These are phyloP conservation scores for Takifugu ocellatus DNA, from an alignment of 2,797 vertebrate genomes.

Conservation along the genomic window DNA sequence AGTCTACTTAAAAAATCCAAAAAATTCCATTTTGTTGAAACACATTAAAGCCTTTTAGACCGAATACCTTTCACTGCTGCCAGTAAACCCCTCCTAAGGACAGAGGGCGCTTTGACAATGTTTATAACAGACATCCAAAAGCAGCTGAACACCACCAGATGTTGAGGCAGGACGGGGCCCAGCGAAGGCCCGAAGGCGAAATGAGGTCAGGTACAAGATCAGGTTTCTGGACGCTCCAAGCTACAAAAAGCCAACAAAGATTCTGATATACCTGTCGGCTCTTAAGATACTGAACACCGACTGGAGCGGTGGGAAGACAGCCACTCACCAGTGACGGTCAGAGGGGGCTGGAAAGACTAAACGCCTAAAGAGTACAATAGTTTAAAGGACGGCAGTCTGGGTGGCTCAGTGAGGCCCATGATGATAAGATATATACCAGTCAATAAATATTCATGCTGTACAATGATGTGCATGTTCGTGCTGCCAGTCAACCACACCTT, in stretches of 20 bases:
- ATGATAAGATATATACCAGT: conserved; percentile 21
- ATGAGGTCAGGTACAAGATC: conserved; percentile 80
- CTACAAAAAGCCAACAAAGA: conserved; percentile 73
- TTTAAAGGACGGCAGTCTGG: conserved; percentile 52
- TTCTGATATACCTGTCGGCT: conserved; percentile 75
- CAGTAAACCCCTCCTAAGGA: conserved; percentile 49
- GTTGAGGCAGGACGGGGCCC: conserved; percentile 60
- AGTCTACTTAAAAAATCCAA: conserved; percentile 7
- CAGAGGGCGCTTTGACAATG: conserved; percentile 55
- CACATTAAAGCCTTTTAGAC: conserved; percentile 45
- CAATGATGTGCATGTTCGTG: conserved; percentile 21
- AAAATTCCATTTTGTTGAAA: conserved; percentile 27
- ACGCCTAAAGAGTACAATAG: conserved; percentile 47
- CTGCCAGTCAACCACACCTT: conserved; percentile 38
- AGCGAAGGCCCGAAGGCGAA: conserved; percentile 64
- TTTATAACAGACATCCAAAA: conserved; percentile 66
- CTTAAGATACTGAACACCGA: conserved; percentile 70
- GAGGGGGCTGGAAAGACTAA: conserved; percentile 58
- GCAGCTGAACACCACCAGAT: conserved; percentile 74
- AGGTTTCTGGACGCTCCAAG: conserved; percentile 74
- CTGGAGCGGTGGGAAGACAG: conserved; percentile 61
- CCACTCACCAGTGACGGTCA: conserved; percentile 56
- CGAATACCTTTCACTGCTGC: conserved; percentile 38
- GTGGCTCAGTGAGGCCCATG: conserved; percentile 28
- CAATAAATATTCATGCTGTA: conserved; percentile 20